phyloP scores from a whole-genome alignment of 2,888 invertebrate species.

The Apodemia mormo region DNA sequence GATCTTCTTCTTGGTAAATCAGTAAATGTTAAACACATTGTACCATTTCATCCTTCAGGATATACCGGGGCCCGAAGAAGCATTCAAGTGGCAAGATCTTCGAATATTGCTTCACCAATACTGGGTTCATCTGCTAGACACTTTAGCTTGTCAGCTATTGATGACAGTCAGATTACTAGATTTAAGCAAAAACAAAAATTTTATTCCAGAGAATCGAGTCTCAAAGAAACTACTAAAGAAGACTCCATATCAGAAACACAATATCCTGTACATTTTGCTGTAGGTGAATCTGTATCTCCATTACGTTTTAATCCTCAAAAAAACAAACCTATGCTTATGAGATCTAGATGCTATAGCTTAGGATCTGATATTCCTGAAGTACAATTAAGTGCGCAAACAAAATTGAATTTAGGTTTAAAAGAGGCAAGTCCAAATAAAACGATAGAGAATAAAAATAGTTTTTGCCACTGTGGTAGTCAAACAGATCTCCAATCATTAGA shows the following conservation, averaged over 20 bases:
- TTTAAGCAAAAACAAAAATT: constrained; percentile 72
- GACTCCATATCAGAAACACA: constrained; percentile 46
- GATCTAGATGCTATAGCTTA: constrained; percentile 85
- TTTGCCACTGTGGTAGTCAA: constrained; percentile 88
- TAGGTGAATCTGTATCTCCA: constrained; percentile 85
- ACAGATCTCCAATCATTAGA: constrained; percentile 86
- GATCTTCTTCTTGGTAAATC: constrained; percentile 87
- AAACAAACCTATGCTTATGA: constrained; percentile 53
- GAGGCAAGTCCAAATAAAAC: constrained; percentile 69
- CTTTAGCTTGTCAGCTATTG: constrained; percentile 86
- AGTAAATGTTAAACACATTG: constrained; percentile 88
- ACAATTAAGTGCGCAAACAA: constrained; percentile 83
- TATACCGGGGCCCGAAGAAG: constrained; percentile 79
- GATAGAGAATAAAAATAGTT: constrained; percentile 62
- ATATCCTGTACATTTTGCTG: constrained; percentile 84
- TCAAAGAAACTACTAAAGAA: constrained; percentile 68
- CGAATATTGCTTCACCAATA: constrained; percentile 71
- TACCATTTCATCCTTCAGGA: constrained; percentile 87
- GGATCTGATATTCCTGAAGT: constrained; percentile 80
- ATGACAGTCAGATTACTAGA: constrained; percentile 77
- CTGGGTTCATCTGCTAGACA: constrained; percentile 83
- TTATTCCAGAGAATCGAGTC: constrained; percentile 69
- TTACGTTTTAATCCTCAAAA: constrained; percentile 56
- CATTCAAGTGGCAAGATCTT: constrained; percentile 57
- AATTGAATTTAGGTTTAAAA: constrained; percentile 84